Conservation (phyloP, 2,888 invertebrate species). For the Liopterus haemorrhoidalis region DNA sequence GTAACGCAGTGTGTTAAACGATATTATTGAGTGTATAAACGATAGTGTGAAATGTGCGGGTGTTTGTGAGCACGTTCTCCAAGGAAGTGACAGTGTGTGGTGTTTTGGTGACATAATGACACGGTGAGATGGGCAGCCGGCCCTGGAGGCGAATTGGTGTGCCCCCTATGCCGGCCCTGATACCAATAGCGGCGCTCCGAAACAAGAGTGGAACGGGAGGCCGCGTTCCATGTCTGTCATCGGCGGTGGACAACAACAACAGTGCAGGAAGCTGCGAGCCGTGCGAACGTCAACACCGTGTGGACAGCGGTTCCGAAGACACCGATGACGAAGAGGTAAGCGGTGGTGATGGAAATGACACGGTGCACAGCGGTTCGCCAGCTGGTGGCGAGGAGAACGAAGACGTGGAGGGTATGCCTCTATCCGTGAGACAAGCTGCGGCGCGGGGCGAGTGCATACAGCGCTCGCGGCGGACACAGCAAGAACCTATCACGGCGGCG, state of each 20-base stretch:
- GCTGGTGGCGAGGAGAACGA: constrained; percentile 47
- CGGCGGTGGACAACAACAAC: constrained; percentile 10
- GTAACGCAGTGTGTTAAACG: constrained; percentile 8
- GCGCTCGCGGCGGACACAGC: constrained; percentile 42
- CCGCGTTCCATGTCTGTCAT: no score
- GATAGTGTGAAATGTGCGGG: constrained; percentile 1
- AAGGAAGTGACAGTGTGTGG: constrained; percentile 18
- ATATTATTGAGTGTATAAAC: background rate
- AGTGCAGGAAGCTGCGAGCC: constrained; percentile 4
- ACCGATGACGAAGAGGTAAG: constrained; percentile 19
- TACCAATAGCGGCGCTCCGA: constrained; percentile 44
- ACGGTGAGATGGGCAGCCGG: constrained; percentile 26
- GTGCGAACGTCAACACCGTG: constrained; percentile 2
- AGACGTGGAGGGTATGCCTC: constrained; percentile 31
- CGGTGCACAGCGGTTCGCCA: constrained; percentile 40
- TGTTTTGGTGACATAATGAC: constrained; percentile 25
- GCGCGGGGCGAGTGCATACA: constrained; percentile 48
- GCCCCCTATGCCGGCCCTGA: constrained; percentile 46
- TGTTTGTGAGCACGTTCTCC: constrained; percentile 17
- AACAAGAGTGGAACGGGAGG: constrained; percentile 5
- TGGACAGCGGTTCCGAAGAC: constrained; percentile 14
- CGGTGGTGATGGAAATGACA: constrained; percentile 20
- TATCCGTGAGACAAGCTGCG: no score
- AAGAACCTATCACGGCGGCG: constrained; percentile 28
- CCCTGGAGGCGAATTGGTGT: constrained; percentile 35